Evolutionary conservation across 2,113 vertebrate genomes (phyloP).

Genomic region (Menidia beryllina): DNA sequence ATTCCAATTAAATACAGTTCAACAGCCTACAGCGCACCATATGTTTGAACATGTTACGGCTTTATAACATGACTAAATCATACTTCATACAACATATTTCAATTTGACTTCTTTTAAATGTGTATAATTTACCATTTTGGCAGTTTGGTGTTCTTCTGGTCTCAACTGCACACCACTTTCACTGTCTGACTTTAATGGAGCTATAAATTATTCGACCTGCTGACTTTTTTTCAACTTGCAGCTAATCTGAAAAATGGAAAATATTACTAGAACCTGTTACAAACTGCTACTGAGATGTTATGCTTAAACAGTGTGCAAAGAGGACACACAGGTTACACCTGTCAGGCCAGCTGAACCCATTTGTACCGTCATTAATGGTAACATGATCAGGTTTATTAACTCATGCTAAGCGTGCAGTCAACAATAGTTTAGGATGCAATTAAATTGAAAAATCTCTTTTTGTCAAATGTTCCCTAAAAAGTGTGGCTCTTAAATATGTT

Average conservation of each 20-base stretch:
- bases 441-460: neutral
- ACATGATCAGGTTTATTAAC: too few species aligned
- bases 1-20: slow-evolving; percentile 40
- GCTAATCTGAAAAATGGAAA: slow-evolving; percentile 14
- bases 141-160: neutral
- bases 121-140: neutral
- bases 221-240: neutral
- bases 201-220: slow-evolving; percentile 6
- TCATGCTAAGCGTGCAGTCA: neutral
- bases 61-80: slow-evolving; percentile 20
- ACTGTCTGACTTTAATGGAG: neutral
- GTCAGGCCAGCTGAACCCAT: too few species aligned
- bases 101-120: neutral
- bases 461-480: too few species aligned
- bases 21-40: slow-evolving; percentile 23
- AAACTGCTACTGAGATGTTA: neutral
- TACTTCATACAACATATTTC: neutral
- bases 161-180: neutral
- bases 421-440: neutral
- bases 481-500: too few species aligned
- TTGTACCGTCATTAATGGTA: too few species aligned
- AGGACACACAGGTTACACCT: too few species aligned
- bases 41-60: slow-evolving; percentile 20
- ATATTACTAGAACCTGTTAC: slow-evolving; percentile 7
- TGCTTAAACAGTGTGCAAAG: neutral